phyloP scores from a whole-genome alignment of 1,140 invertebrate genomes.

The Aphaenogaster rudis region DNA sequence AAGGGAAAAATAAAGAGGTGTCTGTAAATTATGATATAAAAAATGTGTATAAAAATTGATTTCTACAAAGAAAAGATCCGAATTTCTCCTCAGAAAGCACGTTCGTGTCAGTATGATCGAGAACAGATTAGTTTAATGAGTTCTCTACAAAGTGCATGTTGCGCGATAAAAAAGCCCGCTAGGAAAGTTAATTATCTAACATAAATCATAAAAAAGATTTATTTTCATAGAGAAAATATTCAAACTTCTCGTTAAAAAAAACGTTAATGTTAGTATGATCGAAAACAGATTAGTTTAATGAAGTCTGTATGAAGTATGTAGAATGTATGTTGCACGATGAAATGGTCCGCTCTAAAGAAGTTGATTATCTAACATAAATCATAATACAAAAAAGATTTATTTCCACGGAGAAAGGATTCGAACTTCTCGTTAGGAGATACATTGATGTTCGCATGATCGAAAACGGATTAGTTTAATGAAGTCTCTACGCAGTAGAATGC shows the following conservation, averaged over 20 bases:
- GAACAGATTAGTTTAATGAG: neutral
- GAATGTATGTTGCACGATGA: neutral
- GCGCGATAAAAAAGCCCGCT: neutral
- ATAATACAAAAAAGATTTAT: constrained; percentile 10
- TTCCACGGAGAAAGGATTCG: neutral
- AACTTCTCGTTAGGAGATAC: neutral
- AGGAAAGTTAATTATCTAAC: neutral
- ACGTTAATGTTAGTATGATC: neutral
- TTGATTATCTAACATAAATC: constrained; percentile 14
- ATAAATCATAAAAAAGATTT: constrained; percentile 16
- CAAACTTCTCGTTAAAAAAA: neutral
- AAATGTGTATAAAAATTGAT: neutral
- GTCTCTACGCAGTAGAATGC: neutral
- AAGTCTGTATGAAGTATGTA: no score
- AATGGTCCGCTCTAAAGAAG: neutral
- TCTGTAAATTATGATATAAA: neutral
- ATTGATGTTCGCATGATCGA: neutral
- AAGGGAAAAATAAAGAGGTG: neutral
- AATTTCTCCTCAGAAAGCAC: neutral
- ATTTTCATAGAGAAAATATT: neutral
- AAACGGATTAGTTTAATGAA: constrained; percentile 7
- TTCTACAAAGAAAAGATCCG: neutral
- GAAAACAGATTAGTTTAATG: neutral
- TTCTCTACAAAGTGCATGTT: neutral
- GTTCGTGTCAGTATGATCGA: neutral